These are phyloP conservation scores for Anhinga anhinga DNA, from an alignment of 2,113 vertebrate genomes.

Conservation along the genomic window DNA sequence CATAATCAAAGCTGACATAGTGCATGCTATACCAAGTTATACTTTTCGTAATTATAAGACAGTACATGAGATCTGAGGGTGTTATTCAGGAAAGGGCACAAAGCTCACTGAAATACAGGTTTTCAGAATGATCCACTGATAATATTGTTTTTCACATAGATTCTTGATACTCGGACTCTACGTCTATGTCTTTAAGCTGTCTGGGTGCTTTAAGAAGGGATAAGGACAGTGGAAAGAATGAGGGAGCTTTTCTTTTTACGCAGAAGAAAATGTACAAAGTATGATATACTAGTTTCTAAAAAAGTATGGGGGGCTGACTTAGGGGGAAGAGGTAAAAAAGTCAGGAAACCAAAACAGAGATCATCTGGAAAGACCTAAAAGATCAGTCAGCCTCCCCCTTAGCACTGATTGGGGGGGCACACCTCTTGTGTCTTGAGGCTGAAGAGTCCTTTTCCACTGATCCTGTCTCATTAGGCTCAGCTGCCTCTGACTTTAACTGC, in stretches of 20 bases:
- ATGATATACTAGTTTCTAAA: background rate
- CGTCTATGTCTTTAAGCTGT: slow-evolving; percentile 21
- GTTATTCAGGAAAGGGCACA: slow-evolving; percentile 26
- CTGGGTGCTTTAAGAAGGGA: background rate
- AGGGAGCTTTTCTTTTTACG: background rate
- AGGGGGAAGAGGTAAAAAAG: background rate
- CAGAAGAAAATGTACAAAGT: background rate
- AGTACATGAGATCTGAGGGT: background rate
- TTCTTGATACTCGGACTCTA: background rate
- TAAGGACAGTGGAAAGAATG: background rate
- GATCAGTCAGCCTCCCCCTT: background rate
- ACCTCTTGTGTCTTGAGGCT: background rate
- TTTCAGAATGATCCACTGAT: slow-evolving; percentile 35
- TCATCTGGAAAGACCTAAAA: background rate
- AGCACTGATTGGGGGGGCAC: background rate
- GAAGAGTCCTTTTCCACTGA: background rate
- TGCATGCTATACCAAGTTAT: background rate
- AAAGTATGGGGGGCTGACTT: background rate
- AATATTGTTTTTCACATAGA: slow-evolving; percentile 14
- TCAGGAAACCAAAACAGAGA: background rate
- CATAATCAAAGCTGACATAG: slow-evolving; percentile 18
- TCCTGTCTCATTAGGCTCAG: background rate
- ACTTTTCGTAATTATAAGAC: slow-evolving; percentile 20
- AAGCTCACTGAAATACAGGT: slow-evolving; percentile 29
- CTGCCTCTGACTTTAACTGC: background rate